Base-by-base conservation (phyloP, 2,797 vertebrate species). In the Silurus lanzhouensis region DNA sequence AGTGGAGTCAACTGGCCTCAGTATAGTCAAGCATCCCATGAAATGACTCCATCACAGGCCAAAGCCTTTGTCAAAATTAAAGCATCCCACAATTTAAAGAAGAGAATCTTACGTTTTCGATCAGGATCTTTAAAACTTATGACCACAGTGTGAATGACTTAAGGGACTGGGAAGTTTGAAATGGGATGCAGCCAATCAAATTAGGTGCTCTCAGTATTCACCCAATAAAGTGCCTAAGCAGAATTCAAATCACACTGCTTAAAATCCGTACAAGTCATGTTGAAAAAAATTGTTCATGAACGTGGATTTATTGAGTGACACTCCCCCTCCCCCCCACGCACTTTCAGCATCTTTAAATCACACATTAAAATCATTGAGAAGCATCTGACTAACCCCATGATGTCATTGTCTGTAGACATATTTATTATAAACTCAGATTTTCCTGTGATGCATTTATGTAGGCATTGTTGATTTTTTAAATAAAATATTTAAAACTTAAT, bases 71-170 rank as follows among this genome's bases (percentile, higher is more conserved):
- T 99, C 71, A 99, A 98, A 93, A 98, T 99, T 82, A 99, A 98
- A 91, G 98, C 98, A 0, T 99, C 98, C 0, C 97, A 97, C 81
- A 97, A 97, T 92, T 96, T 99, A 90, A 99, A 99, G 94, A 99
- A 96, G 94, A 99, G 96, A 90, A 99, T 99, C 89, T 95, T 99
- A 2, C 94, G 97, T 87, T 99, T 98, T 92, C 94, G 96, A 67
- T 97, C 97, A 0, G 97, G 98, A 75, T 98, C 98, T 5, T 92
- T 99, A 86, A 99, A 97, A 90, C 95, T 99, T 87, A 99, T 99
- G 97, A 99, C 98, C 0, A 99, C 98, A 0, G 96, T 99, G 74
- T 98, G 93, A 96, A 66, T 82, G 76, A 86, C 72, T 85, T 44
- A 64, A 71, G 72, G 60, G 82, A 83, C 46, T 27, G 48, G 48